Conservation (phyloP, 2,113 vertebrate genomes). For the Sakesphorus luctuosus region DNA sequence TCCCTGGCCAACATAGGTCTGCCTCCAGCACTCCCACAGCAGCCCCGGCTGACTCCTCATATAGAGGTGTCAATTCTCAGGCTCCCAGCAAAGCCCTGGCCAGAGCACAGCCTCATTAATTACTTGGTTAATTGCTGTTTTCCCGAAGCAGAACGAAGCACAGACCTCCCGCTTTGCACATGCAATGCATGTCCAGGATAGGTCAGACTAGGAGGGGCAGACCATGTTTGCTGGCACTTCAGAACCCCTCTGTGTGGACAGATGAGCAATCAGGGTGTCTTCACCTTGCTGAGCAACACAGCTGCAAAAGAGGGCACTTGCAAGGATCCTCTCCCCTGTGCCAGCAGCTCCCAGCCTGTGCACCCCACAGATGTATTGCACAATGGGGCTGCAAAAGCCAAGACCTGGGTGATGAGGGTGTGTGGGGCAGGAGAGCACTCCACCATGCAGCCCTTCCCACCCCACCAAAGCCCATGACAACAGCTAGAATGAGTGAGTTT, state of each 20-base stretch:
- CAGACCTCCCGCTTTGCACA: background rate
- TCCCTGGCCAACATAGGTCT: background rate
- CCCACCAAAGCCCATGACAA: background rate
- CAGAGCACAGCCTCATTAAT: background rate
- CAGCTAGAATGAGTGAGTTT: background rate
- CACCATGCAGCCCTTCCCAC: background rate
- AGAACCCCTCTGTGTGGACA: fast-evolving
- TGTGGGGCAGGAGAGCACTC: background rate
- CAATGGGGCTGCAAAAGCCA: background rate
- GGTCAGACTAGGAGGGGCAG: fast-evolving
- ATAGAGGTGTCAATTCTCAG: background rate
- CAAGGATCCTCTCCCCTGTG: fast-evolving
- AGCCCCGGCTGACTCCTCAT: background rate
- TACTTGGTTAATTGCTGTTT: background rate
- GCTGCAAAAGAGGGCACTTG: background rate
- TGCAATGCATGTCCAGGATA: fast-evolving
- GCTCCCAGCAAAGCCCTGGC: background rate
- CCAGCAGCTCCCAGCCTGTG: background rate
- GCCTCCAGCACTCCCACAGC: background rate
- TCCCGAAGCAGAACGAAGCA: background rate
- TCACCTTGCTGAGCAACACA: background rate
- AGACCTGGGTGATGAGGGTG: fast-evolving
- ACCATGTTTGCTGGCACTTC: fast-evolving
- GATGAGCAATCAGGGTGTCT: background rate
- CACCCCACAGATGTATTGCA: fast-evolving